These are phyloP conservation scores for Drosophila rhopaloa DNA, from an alignment of 1,140 invertebrate species.

Conservation along the genomic window DNA sequence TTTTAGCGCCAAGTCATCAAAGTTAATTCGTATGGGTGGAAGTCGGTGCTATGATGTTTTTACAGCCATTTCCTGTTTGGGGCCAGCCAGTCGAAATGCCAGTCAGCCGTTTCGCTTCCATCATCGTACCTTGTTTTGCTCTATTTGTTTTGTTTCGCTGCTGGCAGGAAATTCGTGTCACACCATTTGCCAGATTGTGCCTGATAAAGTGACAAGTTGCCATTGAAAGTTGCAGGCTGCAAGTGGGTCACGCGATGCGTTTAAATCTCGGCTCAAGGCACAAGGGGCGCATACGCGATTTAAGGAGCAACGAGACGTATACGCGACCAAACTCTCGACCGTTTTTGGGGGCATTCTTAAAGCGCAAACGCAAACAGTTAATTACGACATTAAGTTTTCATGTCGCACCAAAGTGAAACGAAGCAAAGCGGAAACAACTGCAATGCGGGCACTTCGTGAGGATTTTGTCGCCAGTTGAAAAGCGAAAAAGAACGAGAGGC, in stretches of 20 bases:
- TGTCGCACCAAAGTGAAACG: slow-evolving; percentile 45
- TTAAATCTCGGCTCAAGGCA: slow-evolving; percentile 38
- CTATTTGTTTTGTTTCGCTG: slow-evolving; percentile 33
- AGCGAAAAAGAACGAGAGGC: slow-evolving; percentile 31
- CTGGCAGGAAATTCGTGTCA: slow-evolving; percentile 63
- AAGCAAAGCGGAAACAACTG: slow-evolving; percentile 68
- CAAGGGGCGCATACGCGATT: slow-evolving; percentile 53
- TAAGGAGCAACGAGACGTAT: slow-evolving; percentile 48
- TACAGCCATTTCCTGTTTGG: slow-evolving; percentile 65
- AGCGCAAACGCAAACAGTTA: slow-evolving; percentile 80
- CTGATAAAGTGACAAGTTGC: slow-evolving; percentile 51
- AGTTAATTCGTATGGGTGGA: slow-evolving; percentile 67
- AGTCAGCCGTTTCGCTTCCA: slow-evolving; percentile 13
- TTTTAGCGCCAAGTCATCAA: slow-evolving; percentile 77
- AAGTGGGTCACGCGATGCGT: slow-evolving; percentile 59
- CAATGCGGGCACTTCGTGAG: slow-evolving; percentile 78
- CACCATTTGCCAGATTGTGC: slow-evolving; percentile 60
- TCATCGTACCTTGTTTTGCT: slow-evolving; percentile 24
- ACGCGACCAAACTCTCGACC: slow-evolving; percentile 38
- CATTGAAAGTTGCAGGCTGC: slow-evolving; percentile 28
- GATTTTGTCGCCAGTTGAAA: slow-evolving; percentile 58
- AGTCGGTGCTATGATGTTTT: slow-evolving; percentile 73
- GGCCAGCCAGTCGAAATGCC: slow-evolving; percentile 36
- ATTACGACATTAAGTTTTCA: slow-evolving; percentile 82
- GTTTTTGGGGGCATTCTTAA: slow-evolving; percentile 43